Evolutionary conservation across 2,888 invertebrate genomes (phyloP).

Genomic region (Saturnia pavonia): DNA sequence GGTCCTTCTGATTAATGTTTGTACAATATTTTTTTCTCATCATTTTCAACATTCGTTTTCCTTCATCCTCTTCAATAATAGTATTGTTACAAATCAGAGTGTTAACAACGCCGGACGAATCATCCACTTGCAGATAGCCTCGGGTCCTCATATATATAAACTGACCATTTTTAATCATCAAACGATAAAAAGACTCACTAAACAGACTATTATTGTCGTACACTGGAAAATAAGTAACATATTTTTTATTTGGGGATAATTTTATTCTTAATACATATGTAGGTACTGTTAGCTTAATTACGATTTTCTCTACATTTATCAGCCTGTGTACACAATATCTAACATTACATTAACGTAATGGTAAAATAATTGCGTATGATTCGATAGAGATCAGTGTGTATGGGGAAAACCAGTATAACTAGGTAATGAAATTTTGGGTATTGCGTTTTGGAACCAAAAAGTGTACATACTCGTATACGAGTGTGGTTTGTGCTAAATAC

Average conservation of each 20-base stretch:
- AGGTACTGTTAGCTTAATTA: too few species aligned
- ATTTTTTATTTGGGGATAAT: background rate
- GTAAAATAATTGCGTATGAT: too few species aligned
- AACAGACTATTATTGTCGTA: slow-evolving; percentile 88
- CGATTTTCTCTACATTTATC: too few species aligned
- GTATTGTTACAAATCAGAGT: slow-evolving; percentile 94
- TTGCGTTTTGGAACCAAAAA: too few species aligned
- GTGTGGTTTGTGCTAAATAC: too few species aligned
- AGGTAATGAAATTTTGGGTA: too few species aligned
- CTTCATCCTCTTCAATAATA: slow-evolving; percentile 86
- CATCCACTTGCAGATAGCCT: slow-evolving; percentile 90
- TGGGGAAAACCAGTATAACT: too few species aligned
- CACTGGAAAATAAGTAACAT: slow-evolving; percentile 70
- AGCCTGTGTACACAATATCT: too few species aligned
- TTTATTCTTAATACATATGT: too few species aligned
- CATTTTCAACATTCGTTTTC: slow-evolving; percentile 84
- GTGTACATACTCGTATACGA: too few species aligned
- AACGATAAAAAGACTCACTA: slow-evolving; percentile 92
- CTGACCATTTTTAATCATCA: slow-evolving; percentile 89
- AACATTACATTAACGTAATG: too few species aligned
- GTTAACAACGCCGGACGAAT: slow-evolving; percentile 85
- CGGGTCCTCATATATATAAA: slow-evolving; percentile 91
- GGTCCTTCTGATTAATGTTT: background rate
- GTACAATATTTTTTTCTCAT: slow-evolving; percentile 83
- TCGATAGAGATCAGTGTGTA: too few species aligned